These are phyloP conservation scores for Leucophenga maculata DNA, from an alignment of 2,888 invertebrate genomes.

Conservation along the genomic window DNA sequence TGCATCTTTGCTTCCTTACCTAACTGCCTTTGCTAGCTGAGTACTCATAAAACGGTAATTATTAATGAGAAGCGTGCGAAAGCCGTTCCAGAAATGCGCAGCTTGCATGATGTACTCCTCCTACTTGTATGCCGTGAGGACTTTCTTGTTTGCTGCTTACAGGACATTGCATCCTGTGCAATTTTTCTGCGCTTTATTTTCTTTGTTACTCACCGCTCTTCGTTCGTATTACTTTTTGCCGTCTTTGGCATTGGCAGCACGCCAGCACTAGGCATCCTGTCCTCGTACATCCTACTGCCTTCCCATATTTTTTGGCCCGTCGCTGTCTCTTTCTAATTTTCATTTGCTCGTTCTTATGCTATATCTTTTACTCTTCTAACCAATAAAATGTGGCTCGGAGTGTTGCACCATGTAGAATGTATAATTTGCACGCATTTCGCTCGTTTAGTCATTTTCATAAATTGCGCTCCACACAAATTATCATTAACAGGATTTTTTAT, in stretches of 20 bases:
- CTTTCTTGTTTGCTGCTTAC: background rate
- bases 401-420: constrained; percentile 33
- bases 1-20: background rate
- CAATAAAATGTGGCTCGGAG: too few species aligned
- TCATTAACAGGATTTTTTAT: constrained; percentile 40
- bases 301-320: too few species aligned
- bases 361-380: too few species aligned
- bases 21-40: too few species aligned
- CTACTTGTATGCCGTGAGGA: constrained; percentile 28
- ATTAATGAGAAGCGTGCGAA: constrained; percentile 55
- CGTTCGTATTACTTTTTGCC: background rate
- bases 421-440: constrained; percentile 63
- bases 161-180: background rate
- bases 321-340: background rate
- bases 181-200: constrained; percentile 19
- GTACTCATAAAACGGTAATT: constrained; percentile 63
- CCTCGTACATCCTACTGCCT: too few species aligned
- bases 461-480: constrained; percentile 56
- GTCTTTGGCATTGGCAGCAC: constrained; percentile 24
- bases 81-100: background rate
- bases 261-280: too few species aligned
- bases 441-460: constrained; percentile 65
- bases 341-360: background rate
- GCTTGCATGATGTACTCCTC: background rate
- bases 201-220: constrained; percentile 60